These are phyloP conservation scores for Sepiola atlantica DNA, from an alignment of 2,888 invertebrate genomes.

Conservation along the genomic window DNA sequence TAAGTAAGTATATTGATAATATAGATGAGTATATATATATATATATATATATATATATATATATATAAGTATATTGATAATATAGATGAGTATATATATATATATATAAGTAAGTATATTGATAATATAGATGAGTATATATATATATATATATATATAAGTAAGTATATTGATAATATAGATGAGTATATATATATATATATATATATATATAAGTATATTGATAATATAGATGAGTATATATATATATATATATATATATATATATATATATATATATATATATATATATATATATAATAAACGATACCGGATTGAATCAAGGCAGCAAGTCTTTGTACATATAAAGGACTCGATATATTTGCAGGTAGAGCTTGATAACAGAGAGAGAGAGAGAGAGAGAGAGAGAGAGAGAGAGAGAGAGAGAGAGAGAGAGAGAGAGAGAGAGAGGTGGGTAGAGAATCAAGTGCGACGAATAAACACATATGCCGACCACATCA, in stretches of 20 bases:
- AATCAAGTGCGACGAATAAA: neutral
- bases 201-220: conserved; percentile 32
- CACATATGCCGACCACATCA: neutral
- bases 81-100: too few species aligned
- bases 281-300: neutral
- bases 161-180: too few species aligned
- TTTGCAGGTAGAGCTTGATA: too few species aligned
- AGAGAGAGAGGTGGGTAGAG: neutral
- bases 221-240: too few species aligned
- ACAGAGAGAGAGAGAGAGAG: neutral
- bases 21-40: neutral
- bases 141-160: conserved; percentile 32
- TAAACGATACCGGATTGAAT: too few species aligned
- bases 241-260: neutral
- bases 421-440: conserved; percentile 2
- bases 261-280: conserved; percentile 32
- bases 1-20: neutral
- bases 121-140: too few species aligned
- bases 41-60: neutral
- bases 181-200: too few species aligned
- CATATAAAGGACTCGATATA: too few species aligned
- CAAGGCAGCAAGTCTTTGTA: too few species aligned
- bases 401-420: neutral
- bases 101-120: too few species aligned
- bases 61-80: too few species aligned